Evolutionary conservation across 2,113 vertebrate genomes (phyloP).

Genomic region (Agelaius tricolor): DNA sequence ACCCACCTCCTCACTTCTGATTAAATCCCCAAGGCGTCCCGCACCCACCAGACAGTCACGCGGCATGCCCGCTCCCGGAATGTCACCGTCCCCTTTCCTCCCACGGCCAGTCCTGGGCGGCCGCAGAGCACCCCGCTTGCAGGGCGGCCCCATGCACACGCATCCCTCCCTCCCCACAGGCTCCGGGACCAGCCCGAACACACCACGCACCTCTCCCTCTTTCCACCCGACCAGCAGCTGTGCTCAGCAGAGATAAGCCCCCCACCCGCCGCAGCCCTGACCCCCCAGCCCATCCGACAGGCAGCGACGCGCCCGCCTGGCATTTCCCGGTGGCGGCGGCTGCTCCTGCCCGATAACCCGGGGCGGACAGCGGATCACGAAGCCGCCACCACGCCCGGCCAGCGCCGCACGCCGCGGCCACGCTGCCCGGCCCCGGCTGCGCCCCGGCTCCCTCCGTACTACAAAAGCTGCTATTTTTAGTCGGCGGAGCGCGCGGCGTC

Average conservation of each 20-base stretch:
- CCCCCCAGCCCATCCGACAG: not conserved
- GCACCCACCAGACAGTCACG: not conserved
- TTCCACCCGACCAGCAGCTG: not conserved
- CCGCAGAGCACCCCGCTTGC: not conserved
- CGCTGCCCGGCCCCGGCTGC: slow-evolving; percentile 1
- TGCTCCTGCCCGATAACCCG: not conserved
- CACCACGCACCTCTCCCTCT: not conserved
- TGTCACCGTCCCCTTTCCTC: not conserved
- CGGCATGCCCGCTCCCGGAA: not conserved
- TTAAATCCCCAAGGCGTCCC: not conserved
- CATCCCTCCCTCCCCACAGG: not conserved
- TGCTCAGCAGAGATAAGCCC: not conserved
- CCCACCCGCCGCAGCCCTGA: not conserved
- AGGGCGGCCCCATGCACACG: not conserved
- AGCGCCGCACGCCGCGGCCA: not conserved
- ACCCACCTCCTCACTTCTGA: not conserved
- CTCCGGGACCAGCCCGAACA: not conserved
- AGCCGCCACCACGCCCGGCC: not conserved
- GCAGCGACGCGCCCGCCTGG: not conserved
- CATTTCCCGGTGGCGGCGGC: not conserved
- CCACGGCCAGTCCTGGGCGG: not conserved
- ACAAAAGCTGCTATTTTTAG: slow-evolving; percentile 37
- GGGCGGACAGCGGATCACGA: not conserved
- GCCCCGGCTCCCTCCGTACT: slow-evolving; percentile 7
- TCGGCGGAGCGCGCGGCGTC: not conserved